These are phyloP conservation scores for Hephaestus fuliginosus DNA, from an alignment of 2,797 vertebrate genomes.

Conservation along the genomic window DNA sequence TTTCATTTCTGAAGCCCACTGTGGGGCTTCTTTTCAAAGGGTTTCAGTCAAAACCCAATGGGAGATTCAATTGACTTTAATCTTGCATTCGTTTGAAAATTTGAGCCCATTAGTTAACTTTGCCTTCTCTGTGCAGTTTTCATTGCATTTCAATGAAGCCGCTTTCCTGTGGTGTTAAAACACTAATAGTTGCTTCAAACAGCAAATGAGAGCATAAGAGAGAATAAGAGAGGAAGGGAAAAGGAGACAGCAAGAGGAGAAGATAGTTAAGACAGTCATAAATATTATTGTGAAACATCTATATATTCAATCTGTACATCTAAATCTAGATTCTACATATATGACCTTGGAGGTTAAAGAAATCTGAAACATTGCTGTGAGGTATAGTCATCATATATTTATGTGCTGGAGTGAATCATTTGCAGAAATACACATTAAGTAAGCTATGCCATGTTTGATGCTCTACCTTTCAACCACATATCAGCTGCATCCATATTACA, in stretches of 20 bases:
- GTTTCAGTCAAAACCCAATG: conserved; percentile 88
- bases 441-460: conserved; percentile 54
- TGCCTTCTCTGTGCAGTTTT: conserved; percentile 87
- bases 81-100: conserved; percentile 91
- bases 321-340: conserved; percentile 25
- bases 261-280: conserved; percentile 62
- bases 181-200: conserved; percentile 88
- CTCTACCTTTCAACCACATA: conserved; percentile 60
- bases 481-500: conserved; percentile 63
- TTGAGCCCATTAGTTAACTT: conserved; percentile 90
- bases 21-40: conserved; percentile 89
- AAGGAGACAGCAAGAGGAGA: conserved; percentile 33
- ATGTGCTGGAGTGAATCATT: conserved; percentile 73
- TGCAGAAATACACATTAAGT: conserved; percentile 69
- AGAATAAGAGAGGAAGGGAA: conserved; percentile 64
- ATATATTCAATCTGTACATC: conserved; percentile 66
- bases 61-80: conserved; percentile 90
- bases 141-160: conserved; percentile 90
- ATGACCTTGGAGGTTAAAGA: conserved; percentile 48
- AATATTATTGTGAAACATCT: conserved; percentile 78
- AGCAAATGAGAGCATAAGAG: conserved; percentile 79
- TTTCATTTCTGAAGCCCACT: conserved; percentile 89
- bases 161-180: conserved; percentile 88
- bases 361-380: conserved; percentile 65
- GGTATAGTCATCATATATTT: conserved; percentile 75